Evolutionary conservation across 2,797 vertebrate species (phyloP).

Genomic region (Triplophysa bombifrons): DNA sequence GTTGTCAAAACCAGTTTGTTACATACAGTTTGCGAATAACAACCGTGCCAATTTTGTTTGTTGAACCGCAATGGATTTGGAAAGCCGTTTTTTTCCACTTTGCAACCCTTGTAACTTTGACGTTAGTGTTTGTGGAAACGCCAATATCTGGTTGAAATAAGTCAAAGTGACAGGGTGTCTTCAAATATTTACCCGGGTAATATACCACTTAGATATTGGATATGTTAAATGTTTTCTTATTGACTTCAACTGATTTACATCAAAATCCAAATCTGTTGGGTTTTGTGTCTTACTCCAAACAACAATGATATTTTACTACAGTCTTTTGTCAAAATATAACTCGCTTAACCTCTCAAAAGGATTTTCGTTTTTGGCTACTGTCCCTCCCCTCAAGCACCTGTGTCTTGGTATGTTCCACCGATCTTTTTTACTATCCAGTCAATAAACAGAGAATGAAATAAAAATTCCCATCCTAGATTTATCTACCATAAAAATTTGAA

Average conservation of each 20-base stretch:
- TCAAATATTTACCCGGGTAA: neutral
- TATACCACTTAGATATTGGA: neutral
- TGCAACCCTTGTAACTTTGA: neutral
- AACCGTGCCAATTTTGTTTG: conserved; percentile 5
- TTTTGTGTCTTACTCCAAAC: neutral
- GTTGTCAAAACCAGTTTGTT: conserved; percentile 36
- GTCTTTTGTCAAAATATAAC: too few relatives aligned
- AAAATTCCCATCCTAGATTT: too few relatives aligned
- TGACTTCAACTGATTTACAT: too few relatives aligned
- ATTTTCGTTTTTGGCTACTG: too few relatives aligned
- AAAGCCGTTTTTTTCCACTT: neutral
- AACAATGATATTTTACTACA: too few relatives aligned
- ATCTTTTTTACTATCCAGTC: too few relatives aligned
- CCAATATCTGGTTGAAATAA: neutral
- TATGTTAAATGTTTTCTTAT: neutral
- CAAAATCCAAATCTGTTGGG: neutral
- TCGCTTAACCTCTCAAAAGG: too few relatives aligned
- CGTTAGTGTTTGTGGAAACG: neutral
- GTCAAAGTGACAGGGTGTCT: neutral
- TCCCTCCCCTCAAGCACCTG: too few relatives aligned
- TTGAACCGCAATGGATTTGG: neutral
- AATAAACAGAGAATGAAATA: too few relatives aligned
- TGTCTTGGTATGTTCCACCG: too few relatives aligned
- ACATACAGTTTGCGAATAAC: neutral
- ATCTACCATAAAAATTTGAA: too few relatives aligned